These are phyloP conservation scores for Psix sp. DNA, from an alignment of 1,140 invertebrate species.

Conservation along the genomic window DNA sequence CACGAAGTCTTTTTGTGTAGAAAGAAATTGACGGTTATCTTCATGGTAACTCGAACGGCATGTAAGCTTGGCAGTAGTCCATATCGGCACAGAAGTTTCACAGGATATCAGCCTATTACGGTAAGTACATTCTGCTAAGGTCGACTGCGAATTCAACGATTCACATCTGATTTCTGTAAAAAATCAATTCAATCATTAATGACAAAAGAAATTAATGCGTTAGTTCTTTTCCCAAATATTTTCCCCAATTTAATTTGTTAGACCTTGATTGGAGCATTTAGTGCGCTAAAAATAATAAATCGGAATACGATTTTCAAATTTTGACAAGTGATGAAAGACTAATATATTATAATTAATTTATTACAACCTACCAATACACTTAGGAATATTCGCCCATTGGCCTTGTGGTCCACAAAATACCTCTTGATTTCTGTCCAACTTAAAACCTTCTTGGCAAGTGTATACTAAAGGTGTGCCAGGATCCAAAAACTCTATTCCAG, in stretches of 20 bases:
- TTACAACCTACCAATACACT: conserved; percentile 63
- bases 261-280: too few relatives aligned
- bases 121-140: conserved; percentile 52
- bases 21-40: conserved; percentile 55
- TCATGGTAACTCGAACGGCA: conserved; percentile 66
- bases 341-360: background rate
- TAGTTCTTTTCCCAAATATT: too few relatives aligned
- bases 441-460: conserved; percentile 65
- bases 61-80: conserved; percentile 58
- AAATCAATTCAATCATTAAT: background rate
- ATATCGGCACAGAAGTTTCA: conserved; percentile 43
- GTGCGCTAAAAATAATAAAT: too few relatives aligned
- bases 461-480: conserved; percentile 67
- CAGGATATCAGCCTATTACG: conserved; percentile 51
- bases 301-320: too few relatives aligned
- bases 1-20: conserved; percentile 40
- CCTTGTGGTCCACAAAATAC: conserved; percentile 64
- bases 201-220: too few relatives aligned
- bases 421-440: conserved; percentile 45
- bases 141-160: conserved; percentile 58
- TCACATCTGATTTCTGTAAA: conserved; percentile 68
- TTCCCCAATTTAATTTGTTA: too few relatives aligned
- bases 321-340: too few relatives aligned
- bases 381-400: conserved; percentile 65
- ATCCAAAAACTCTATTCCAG: conserved; percentile 29